These are phyloP conservation scores for Pyrocoelia pectoralis DNA, from an alignment of 2,888 invertebrate species.

Conservation along the genomic window DNA sequence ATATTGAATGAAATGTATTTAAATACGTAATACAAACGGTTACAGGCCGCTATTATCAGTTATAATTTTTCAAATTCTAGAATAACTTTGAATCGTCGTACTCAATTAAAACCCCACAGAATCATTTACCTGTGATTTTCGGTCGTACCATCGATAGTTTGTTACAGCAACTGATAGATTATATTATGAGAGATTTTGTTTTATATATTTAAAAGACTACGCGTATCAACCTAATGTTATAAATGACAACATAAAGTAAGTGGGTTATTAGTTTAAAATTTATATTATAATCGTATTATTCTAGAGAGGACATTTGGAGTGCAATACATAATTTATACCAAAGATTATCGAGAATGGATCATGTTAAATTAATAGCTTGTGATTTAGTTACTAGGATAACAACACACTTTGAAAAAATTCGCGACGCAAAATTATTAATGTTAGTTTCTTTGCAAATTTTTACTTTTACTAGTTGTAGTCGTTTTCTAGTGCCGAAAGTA, in stretches of 20 bases:
- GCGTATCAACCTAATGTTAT: conserved; percentile 62
- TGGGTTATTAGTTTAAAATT: conserved; percentile 8
- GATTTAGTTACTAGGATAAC: conserved; percentile 84
- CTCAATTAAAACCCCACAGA: conserved; percentile 43
- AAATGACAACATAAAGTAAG: conserved; percentile 62
- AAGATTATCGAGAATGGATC: conserved; percentile 77
- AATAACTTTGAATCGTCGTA: conserved; percentile 50
- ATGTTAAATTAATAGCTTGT: conserved; percentile 81
- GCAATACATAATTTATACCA: conserved; percentile 79
- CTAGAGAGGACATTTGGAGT: conserved; percentile 83
- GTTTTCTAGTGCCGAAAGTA: conserved; percentile 65
- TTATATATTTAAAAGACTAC: conserved; percentile 74
- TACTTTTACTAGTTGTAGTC: conserved; percentile 13
- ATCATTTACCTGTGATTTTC: conserved; percentile 78
- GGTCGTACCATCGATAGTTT: conserved; percentile 85
- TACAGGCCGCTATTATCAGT: too few relatives aligned
- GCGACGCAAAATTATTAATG: conserved; percentile 78
- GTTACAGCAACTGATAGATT: conserved; percentile 82
- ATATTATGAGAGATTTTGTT: conserved; percentile 81
- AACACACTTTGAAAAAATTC: conserved; percentile 85
- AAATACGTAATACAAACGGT: too few relatives aligned
- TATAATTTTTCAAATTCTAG: conserved; percentile 35
- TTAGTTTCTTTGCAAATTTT: conserved; percentile 60
- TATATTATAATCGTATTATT: conserved; percentile 47
- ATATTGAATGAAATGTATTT: too few relatives aligned